Evolutionary conservation across 2,888 invertebrate genomes (phyloP).

Genomic region (Pseudococcus longispinus): DNA sequence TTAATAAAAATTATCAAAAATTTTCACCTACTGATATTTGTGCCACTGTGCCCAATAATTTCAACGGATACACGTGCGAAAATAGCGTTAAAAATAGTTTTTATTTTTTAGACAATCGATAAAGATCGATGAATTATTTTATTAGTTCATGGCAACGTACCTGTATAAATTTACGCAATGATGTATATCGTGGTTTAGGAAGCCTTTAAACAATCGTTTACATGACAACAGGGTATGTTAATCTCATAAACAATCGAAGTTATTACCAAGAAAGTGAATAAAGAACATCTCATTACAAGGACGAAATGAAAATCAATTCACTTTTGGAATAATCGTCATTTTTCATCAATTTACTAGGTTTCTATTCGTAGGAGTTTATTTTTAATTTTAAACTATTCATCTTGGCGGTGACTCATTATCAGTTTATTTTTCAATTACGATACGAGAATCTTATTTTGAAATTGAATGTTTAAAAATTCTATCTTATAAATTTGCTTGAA

Average conservation of each 20-base stretch:
- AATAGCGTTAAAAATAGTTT: neutral
- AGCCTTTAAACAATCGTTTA: conserved; percentile 31
- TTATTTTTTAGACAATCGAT: neutral
- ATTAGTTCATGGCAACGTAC: conserved; percentile 28
- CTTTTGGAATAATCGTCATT: neutral
- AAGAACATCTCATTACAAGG: neutral
- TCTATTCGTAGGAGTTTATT: neutral
- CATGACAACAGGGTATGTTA: conserved; percentile 25
- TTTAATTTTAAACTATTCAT: neutral
- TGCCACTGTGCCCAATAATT: too few relatives aligned
- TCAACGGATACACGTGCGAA: neutral
- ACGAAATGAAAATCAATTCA: conserved; percentile 10
- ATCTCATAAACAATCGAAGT: conserved; percentile 31
- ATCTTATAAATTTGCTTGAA: neutral
- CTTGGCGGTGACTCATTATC: too few relatives aligned
- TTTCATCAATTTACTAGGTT: neutral
- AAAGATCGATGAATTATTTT: neutral
- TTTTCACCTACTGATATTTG: too few relatives aligned
- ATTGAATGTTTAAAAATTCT: neutral
- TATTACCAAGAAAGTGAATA: neutral
- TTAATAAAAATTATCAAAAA: too few relatives aligned
- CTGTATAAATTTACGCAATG: neutral
- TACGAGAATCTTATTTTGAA: too few relatives aligned
- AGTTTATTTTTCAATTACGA: too few relatives aligned
- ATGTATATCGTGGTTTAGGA: conserved; percentile 20